Base-by-base conservation (phyloP, 2,888 invertebrate genomes). In the Yponomeuta sedellus region DNA sequence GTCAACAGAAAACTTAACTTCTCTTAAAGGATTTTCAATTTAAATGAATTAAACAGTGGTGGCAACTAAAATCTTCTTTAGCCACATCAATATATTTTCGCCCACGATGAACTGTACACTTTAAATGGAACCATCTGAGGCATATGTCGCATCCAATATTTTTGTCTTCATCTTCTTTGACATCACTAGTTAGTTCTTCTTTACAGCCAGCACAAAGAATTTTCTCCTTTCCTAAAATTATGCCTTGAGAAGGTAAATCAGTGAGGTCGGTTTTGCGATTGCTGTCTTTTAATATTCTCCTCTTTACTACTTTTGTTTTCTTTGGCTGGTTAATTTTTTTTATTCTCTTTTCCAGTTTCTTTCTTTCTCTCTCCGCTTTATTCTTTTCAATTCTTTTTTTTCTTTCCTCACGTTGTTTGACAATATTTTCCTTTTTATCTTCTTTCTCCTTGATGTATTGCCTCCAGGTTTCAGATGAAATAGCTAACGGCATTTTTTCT, bases 91-190 rank as follows among this genome's bases (percentile, higher is more conserved):
- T 25, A 25, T 25, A 25, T 2, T 25, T 25, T 25, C 25, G 25
- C 25, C 25, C 25, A 25, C 25, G 25, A 25, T 25, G 25, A 25
- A 25, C 25, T 25, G 68, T 68, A 40, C 68, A 68, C 57, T 68
- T 68, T 28, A 68, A 40, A 56, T 68, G 66, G 39, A 52, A 68
- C 68, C 68, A 68, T 34, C 61, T 64, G 28, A 40, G 34, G 52
- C 68, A 68, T 12, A 61, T n/a, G 64, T 68, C 64, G 59, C 68
- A 66, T 39, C 68, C 68, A 61, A 68, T 64, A 64, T 68, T 68
- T 66, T 68, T 68, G 59, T 66, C 61, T 61, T 40, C 64, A 66
- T 68, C 64, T n/a, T 68, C 64, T 64, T 68, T 64, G 16, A 66
- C 59, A 56, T 68, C 68, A 19, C 52, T 61, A 52, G 61, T 56